Percentiles rank a stretch among this genome's conserved stretches.
Conservation (phyloP, 2,888 invertebrate species). For the Ecdyonurus torrentis region DNA sequence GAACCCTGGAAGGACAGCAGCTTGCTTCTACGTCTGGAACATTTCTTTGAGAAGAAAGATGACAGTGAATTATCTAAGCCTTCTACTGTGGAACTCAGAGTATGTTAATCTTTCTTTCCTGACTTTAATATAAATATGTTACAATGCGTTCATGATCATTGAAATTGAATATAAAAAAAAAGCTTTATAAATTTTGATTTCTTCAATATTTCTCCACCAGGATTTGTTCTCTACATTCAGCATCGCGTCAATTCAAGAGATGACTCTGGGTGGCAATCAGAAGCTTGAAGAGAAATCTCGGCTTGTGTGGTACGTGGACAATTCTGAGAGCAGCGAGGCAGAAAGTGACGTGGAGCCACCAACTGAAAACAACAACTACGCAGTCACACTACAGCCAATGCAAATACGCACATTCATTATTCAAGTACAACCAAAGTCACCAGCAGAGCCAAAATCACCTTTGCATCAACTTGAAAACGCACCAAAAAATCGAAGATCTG, state of each 20-base stretch:
- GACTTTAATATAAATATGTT: background rate
- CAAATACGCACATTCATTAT: slow-evolving; percentile 53
- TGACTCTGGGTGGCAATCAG: slow-evolving; percentile 52
- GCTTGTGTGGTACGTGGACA: slow-evolving; percentile 30
- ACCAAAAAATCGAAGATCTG: no score
- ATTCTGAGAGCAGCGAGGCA: slow-evolving; percentile 11
- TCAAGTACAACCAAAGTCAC: slow-evolving; percentile 16
- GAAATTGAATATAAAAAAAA: no score
- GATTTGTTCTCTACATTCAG: slow-evolving; percentile 38
- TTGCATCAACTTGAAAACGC: no score
- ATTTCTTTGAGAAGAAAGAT: slow-evolving; percentile 50
- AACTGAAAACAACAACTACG: slow-evolving; percentile 19
- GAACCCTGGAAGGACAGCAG: slow-evolving; percentile 53
- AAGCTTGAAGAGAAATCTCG: slow-evolving; percentile 35
- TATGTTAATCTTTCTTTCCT: no score
- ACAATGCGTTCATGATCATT: background rate
- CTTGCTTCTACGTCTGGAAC: slow-evolving; percentile 59
- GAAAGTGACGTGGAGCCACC: background rate
- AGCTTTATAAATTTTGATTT: no score
- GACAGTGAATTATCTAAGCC: slow-evolving; percentile 34
- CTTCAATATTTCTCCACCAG: no score
- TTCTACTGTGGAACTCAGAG: slow-evolving; percentile 25
- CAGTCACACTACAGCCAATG: slow-evolving; percentile 44
- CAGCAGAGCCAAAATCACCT: no score
- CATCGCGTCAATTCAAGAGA: slow-evolving; percentile 40